Evolutionary conservation across 2,113 vertebrate genomes (phyloP).

Genomic region (Clupea harengus): DNA sequence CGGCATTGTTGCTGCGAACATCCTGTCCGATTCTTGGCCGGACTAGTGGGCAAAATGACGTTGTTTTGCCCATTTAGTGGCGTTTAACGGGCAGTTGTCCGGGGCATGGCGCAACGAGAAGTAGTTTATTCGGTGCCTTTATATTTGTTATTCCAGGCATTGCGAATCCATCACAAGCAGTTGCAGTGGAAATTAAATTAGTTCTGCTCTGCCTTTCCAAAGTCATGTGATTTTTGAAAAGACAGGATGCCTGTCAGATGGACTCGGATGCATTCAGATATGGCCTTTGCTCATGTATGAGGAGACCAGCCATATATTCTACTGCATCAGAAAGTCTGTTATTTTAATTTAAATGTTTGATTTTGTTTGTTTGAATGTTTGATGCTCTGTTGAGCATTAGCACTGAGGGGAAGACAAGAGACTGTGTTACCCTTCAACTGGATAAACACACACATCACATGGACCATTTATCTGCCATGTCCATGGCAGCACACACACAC

Average conservation of each 20-base stretch:
- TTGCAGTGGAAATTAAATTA: not conserved
- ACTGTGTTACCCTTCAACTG: not conserved
- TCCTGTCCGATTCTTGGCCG: not conserved
- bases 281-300: no score
- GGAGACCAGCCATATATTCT: no score
- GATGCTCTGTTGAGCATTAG: no score
- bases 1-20: slow-evolving; percentile 8
- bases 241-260: not conserved
- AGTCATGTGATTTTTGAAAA: not conserved
- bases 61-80: not conserved
- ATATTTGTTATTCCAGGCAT: not conserved
- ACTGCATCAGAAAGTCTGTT: no score
- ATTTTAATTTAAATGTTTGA: no score
- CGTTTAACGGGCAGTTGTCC: not conserved
- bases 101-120: not conserved
- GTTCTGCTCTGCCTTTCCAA: not conserved
- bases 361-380: no score
- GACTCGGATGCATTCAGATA: no score
- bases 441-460: no score
- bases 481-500: no score
- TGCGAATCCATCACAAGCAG: not conserved
- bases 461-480: no score
- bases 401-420: no score
- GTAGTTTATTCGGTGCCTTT: not conserved
- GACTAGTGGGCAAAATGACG: slow-evolving; percentile 2